Percentiles rank a stretch among this genome's conserved stretches.
Evolutionary conservation across 2,888 invertebrate species (phyloP).

Genomic region (Drosophila austrosaltans): DNA sequence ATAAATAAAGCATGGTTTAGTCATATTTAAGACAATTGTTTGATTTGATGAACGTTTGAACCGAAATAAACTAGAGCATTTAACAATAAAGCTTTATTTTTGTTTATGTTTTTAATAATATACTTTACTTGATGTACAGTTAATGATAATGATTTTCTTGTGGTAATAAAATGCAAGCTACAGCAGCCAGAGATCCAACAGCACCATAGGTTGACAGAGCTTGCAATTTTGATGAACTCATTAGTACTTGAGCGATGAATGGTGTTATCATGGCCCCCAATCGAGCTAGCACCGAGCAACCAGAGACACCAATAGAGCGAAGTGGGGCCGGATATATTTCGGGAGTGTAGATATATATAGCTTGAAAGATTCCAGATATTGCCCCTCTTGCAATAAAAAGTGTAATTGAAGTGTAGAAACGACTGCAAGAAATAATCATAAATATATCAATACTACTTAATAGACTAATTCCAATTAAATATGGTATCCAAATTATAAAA

Average conservation of each 20-base stretch:
- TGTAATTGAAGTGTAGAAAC: slow-evolving; percentile 90
- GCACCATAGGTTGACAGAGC: slow-evolving; percentile 42
- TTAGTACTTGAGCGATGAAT: slow-evolving; percentile 47
- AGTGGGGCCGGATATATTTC: slow-evolving; percentile 96
- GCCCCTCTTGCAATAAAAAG: slow-evolving; percentile 95
- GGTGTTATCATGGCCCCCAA: slow-evolving; percentile 50
- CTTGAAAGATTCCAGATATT: slow-evolving; percentile 96
- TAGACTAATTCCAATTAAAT: neutral
- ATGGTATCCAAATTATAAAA: neutral
- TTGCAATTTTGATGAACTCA: slow-evolving; percentile 40
- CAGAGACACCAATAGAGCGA: slow-evolving; percentile 90
- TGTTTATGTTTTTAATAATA: neutral
- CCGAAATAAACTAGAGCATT: neutral
- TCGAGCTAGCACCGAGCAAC: slow-evolving; percentile 21
- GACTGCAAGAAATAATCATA: slow-evolving; percentile 27
- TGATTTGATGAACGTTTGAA: too few species aligned
- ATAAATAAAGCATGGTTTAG: slow-evolving; percentile 43
- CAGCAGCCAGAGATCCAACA: slow-evolving; percentile 44
- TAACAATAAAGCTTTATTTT: neutral
- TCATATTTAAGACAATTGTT: slow-evolving; percentile 16
- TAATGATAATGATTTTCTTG: slow-evolving; percentile 42
- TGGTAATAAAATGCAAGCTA: slow-evolving; percentile 43
- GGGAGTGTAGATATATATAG: slow-evolving; percentile 97
- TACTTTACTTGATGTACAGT: neutral
- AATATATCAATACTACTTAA: neutral